Conservation (phyloP, 2,888 invertebrate species). For the Diogma glabrata region DNA sequence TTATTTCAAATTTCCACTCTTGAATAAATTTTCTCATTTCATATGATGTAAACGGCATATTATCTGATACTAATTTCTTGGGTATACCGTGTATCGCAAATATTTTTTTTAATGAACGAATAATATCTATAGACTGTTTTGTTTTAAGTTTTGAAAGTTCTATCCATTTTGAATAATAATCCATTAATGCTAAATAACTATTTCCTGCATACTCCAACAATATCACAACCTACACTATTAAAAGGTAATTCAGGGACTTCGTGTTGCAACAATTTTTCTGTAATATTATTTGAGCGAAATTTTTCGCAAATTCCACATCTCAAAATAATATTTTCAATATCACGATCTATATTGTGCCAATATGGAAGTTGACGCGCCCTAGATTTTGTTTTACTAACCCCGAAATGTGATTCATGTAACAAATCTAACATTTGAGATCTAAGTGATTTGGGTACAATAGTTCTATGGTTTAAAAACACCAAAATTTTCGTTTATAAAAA, state of each 20-base stretch:
- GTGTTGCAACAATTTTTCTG: slow-evolving; percentile 18
- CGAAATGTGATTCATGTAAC: slow-evolving; percentile 19
- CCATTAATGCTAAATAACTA: slow-evolving; percentile 17
- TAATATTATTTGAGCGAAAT: slow-evolving; percentile 10
- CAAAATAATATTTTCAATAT: not conserved
- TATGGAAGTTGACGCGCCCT: slow-evolving; percentile 12
- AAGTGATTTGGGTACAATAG: slow-evolving; percentile 16
- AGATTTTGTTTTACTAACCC: slow-evolving; percentile 15
- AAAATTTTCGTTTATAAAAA: slow-evolving; percentile 7
- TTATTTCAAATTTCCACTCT: slow-evolving; percentile 15
- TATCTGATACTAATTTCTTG: slow-evolving; percentile 15
- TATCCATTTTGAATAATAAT: slow-evolving; percentile 17
- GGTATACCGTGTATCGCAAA: slow-evolving; percentile 18
- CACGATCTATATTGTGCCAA: not conserved
- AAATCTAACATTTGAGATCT: slow-evolving; percentile 15
- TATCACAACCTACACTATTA: slow-evolving; percentile 18
- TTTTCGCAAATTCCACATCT: not conserved
- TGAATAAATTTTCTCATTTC: slow-evolving; percentile 13
- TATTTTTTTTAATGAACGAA: not conserved
- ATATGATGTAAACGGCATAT: slow-evolving; percentile 14
- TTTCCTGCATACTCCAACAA: slow-evolving; percentile 15
- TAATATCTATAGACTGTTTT: slow-evolving; percentile 12
- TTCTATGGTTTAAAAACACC: slow-evolving; percentile 10
- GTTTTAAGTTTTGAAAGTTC: slow-evolving; percentile 19
- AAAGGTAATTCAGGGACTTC: slow-evolving; percentile 17